Evolutionary conservation across 2,888 invertebrate genomes (phyloP).

Genomic region (Tortricodes alternella): DNA sequence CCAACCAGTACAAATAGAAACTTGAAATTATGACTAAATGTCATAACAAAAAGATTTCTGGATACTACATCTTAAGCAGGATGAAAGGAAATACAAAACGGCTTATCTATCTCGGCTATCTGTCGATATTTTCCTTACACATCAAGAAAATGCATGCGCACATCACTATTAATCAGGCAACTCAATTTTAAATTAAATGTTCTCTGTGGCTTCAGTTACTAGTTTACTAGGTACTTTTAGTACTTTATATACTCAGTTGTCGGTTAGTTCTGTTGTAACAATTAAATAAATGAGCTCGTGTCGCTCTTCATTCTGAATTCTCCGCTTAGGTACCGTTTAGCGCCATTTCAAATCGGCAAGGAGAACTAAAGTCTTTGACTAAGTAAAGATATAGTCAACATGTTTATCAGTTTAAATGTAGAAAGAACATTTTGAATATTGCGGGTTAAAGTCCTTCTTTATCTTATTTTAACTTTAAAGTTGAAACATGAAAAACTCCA

Average conservation of each 20-base stretch:
- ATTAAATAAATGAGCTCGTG: constrained; percentile 23
- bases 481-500: constrained; percentile 2
- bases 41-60: too few species aligned
- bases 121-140: constrained; percentile 9
- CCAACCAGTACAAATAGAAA: too few species aligned
- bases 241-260: too few species aligned
- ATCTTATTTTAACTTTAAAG: not conserved
- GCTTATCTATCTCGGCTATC: too few species aligned
- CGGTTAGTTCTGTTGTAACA: constrained; percentile 23
- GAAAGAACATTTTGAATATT: not conserved
- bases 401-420: not conserved
- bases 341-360: constrained; percentile 3
- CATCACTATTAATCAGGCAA: constrained; percentile 29
- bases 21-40: too few species aligned
- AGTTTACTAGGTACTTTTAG: too few species aligned
- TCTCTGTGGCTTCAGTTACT: constrained; percentile 4
- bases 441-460: constrained; percentile 11
- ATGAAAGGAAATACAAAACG: too few species aligned
- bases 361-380: not conserved
- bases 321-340: constrained; percentile 11
- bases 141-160: not conserved
- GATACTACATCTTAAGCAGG: too few species aligned
- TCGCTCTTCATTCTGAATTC: constrained; percentile 9
- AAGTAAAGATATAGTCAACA: constrained; percentile 1
- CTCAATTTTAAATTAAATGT: constrained; percentile 28